Percentiles rank a stretch among this genome's conserved stretches.
These are phyloP conservation scores for Astreopora myriophthalma DNA, from an alignment of 64 coral and sea anemone genomes.

Conservation along the genomic window DNA sequence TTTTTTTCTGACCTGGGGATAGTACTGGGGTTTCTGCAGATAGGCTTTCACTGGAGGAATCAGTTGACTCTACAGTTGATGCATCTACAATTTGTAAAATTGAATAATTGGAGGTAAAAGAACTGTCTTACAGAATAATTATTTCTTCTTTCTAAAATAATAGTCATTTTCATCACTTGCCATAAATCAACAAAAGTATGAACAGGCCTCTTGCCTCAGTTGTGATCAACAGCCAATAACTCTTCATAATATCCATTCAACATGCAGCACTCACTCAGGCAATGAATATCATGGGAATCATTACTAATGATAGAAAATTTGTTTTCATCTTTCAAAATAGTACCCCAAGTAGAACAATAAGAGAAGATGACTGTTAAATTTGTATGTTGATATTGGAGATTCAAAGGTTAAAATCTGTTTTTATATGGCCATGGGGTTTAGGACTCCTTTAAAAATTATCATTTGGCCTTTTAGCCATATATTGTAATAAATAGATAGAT, in stretches of 20 bases:
- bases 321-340: neutral
- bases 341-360: neutral
- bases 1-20: constrained; percentile 18
- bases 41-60: neutral
- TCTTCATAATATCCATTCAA: neutral
- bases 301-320: neutral
- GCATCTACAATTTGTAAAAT: neutral
- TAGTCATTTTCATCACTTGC: neutral
- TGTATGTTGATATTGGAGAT: neutral
- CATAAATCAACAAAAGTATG: neutral
- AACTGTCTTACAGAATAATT: neutral
- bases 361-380: neutral
- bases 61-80: neutral
- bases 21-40: neutral
- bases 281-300: neutral
- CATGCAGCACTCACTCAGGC: neutral
- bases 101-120: neutral
- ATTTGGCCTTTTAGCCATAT: neutral
- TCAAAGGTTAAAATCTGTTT: neutral
- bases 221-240: neutral
- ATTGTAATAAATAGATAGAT: neutral
- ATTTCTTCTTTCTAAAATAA: neutral
- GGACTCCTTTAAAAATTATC: neutral
- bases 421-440: too few species aligned
- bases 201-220: neutral